Base-by-base conservation (phyloP, 2,888 invertebrate species). In the Apodemia hepburni region DNA sequence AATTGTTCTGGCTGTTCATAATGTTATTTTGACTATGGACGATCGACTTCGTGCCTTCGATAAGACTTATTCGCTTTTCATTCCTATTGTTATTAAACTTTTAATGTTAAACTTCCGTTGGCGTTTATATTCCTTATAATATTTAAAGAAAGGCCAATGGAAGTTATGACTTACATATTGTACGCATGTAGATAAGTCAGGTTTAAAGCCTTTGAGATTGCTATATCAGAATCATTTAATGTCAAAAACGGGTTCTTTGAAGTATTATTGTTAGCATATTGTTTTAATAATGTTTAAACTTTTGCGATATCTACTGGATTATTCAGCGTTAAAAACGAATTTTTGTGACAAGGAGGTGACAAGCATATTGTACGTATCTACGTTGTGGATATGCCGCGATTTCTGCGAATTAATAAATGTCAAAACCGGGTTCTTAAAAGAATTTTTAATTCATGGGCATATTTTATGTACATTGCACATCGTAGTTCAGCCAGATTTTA, bases 21-120 rank as follows among this genome's bases (percentile, higher is more conserved):
- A 77, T 77, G 76, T 84, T 90, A 90, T 90, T 88, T 89, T 85
- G 88, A 88, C 89, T 88, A 86, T 84, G 83, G 82, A 71, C 82
- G 78, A 81, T 81, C 77, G 82, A 73, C 75, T 83, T 80, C 86
- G 85, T 86, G 84, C 82, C 75, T 78, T 74, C 78, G 88, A 89
- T 89, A 88, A 89, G 80, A 84, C 84, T 84, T 81, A 84, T 76
- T 76, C 70, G 68, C 68, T 68, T 71, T 70, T 66, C 70, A 67
- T 75, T 80, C 81, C 81, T 77, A 83, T 81, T 82, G 80, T 85
- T 85, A 80, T 79, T 79, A 68, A 77, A 82, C 80, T 72, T 78
- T 78, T 76, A 80, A 82, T 80, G 71, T 76, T 74, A 68, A 71
- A 83, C 81, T 82, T 85, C 82, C 83, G 58, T 45, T 49, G 47